phyloP scores from a whole-genome alignment of 2,888 invertebrate genomes.

The Meiosimyza decipiens region DNA sequence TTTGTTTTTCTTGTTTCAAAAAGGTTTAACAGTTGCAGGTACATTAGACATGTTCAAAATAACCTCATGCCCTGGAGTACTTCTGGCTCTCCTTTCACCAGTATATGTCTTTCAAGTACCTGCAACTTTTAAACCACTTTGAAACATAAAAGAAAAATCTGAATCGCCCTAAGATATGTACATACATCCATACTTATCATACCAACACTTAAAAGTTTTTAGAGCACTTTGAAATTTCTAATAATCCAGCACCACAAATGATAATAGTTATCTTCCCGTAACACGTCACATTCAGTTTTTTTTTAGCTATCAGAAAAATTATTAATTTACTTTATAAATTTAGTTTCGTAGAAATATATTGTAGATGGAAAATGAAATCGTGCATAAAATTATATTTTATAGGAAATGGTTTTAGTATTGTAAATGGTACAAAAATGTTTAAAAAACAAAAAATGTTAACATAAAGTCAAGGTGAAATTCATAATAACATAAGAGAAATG shows the following conservation, averaged over 20 bases:
- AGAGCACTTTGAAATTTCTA: background rate
- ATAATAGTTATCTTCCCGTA: background rate
- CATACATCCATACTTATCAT: conserved; percentile 9
- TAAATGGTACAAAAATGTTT: conserved; percentile 40
- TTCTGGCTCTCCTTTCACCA: no score
- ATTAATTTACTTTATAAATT: background rate
- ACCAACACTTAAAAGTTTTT: conserved; percentile 13
- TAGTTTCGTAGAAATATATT: background rate
- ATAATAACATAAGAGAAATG: conserved; percentile 37
- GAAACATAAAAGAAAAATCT: background rate
- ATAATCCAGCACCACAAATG: background rate
- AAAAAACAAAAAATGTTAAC: conserved; percentile 31
- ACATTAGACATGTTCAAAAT: no score
- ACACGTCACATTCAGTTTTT: background rate
- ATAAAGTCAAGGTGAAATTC: conserved; percentile 35
- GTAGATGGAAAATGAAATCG: background rate
- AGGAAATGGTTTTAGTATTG: conserved; percentile 54
- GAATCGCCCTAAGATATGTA: background rate
- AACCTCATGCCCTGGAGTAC: no score
- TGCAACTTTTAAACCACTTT: no score
- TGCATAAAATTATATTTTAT: conserved; percentile 31
- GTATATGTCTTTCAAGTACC: no score
- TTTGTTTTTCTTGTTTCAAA: no score
- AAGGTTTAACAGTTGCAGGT: no score
- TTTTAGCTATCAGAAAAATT: background rate